Evolutionary conservation across 2,888 invertebrate genomes (phyloP), one percentile per base, ranked within the genome.

Genomic region (Parnassius glacialis): DNA sequence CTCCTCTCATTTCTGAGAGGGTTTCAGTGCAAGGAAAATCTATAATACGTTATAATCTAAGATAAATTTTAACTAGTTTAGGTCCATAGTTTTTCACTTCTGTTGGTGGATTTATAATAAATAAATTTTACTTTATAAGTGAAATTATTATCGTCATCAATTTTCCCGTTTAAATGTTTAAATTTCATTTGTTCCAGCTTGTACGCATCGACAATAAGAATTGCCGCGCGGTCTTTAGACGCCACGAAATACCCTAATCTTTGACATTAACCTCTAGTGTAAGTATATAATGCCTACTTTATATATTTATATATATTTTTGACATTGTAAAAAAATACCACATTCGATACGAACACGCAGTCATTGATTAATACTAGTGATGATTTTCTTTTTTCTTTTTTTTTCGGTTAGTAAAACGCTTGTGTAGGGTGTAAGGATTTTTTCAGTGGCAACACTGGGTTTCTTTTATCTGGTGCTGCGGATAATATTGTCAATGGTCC

Each of bases 121-220:
- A 20, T 20, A 20, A 20, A 20, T 20, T 20, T 20, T 20, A 20
- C 16, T 25, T 25, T 25, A 5, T 25, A 25, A 25, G 25, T 25
- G 3, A 25, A 25, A 25, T 25, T 25, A 3, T 25, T 5, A 25
- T 25, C 25, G 25, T 25, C 25, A 3, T 25, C 25, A 25, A 25
- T 25, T n/a, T 5, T 34, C 34, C 34, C 7, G 5, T 7, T 34
- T 34, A 34, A 34, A 34, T 34, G 34, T 34, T 34, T 34, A 5
- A 34, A 5, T 47, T 12, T 47, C 64, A 20, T 20, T 81, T 78
- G 77, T 84, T 83, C 1, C 87, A 87, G 89, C 85, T 85, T 86
- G 81, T 76, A 80, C 78, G 84, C 85, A 80, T 83, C 81, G 89
- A 90, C 87, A 87, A 88, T 89, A 88, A 87, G 76, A 74, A 74